Evolutionary conservation across 1,140 invertebrate species (phyloP).

Genomic region (fruit fly (Drosophila melanogaster)): DNA sequence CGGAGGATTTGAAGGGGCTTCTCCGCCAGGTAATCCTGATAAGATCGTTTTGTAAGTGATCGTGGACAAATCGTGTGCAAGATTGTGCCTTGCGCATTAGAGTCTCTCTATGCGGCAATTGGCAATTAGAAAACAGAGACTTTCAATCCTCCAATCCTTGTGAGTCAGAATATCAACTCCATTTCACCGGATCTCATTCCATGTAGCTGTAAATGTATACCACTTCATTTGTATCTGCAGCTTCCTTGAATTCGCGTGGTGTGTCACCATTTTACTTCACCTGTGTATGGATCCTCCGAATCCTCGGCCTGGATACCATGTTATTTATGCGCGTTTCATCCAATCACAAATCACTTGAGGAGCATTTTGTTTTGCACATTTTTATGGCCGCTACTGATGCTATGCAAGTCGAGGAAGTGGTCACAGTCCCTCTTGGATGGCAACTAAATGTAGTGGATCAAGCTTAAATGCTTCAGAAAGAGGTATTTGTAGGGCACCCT

Average conservation of each 20-base stretch:
- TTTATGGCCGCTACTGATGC: conserved; percentile 76
- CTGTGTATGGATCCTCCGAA: conserved; percentile 10
- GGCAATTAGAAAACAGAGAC: conserved; percentile 37
- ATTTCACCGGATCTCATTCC: conserved; percentile 1
- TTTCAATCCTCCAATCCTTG: conserved; percentile 1
- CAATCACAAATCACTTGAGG: conserved; percentile 60
- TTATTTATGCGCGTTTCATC: conserved; percentile 55
- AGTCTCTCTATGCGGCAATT: conserved; percentile 38
- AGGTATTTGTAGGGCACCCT: no score
- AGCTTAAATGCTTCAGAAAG: neutral
- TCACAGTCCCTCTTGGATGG: neutral
- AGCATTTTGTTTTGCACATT: conserved; percentile 74
- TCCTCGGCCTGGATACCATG: conserved; percentile 15
- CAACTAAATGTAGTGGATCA: neutral
- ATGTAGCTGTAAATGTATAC: conserved; percentile 62
- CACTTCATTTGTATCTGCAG: conserved; percentile 54
- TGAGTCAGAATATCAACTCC: conserved; percentile 23
- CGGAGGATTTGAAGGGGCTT: no score
- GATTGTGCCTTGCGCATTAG: conserved; percentile 40
- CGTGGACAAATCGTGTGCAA: conserved; percentile 56
- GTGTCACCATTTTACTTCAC: conserved; percentile 44
- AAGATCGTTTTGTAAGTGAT: conserved; percentile 66
- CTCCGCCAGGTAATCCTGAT: conserved; percentile 17
- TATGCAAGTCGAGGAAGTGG: conserved; percentile 41
- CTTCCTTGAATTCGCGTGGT: conserved; percentile 31